phyloP scores from a whole-genome alignment of 1,140 invertebrate genomes.

The Macrocentrus cingulum region DNA sequence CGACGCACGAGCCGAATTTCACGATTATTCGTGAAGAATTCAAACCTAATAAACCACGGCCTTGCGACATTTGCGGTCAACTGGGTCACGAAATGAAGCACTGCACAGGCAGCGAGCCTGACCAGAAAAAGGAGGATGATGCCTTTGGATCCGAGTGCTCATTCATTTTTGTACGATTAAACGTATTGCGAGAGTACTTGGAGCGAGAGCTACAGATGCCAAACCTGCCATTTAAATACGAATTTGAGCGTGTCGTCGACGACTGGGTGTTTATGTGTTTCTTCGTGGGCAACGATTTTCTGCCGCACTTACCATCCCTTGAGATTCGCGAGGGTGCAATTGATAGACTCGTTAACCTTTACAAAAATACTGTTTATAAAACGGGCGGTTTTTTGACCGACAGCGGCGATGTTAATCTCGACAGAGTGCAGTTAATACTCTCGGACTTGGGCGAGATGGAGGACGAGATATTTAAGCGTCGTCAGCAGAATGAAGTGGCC shows the following conservation, averaged over 20 bases:
- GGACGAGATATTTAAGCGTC: constrained; percentile 95
- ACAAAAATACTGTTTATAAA: constrained; percentile 94
- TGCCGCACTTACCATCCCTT: constrained; percentile 96
- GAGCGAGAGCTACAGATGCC: constrained; percentile 90
- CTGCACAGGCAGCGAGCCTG: constrained; percentile 73
- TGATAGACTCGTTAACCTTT: constrained; percentile 89
- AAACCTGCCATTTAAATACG: constrained; percentile 88
- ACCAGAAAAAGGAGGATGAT: constrained; percentile 59
- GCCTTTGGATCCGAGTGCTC: constrained; percentile 71
- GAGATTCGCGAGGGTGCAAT: constrained; percentile 99
- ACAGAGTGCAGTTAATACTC: constrained; percentile 93
- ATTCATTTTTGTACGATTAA: constrained; percentile 89
- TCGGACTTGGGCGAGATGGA: constrained; percentile 89
- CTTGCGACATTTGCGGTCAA: constrained; percentile 96
- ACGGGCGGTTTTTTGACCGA: constrained; percentile 94
- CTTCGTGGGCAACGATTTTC: constrained; percentile 99
- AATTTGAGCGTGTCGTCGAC: constrained; percentile 89
- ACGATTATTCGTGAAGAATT: constrained; percentile 98
- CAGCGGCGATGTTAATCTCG: constrained; percentile 89
- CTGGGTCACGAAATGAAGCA: constrained; percentile 96
- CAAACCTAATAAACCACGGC: constrained; percentile 92
- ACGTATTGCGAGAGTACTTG: constrained; percentile 93
- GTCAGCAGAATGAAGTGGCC: constrained; percentile 82
- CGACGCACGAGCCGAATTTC: constrained; percentile 98
- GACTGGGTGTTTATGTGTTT: constrained; percentile 99